Base-by-base conservation (phyloP, 2,113 vertebrate genomes). In the Dermatemys mawii region DNA sequence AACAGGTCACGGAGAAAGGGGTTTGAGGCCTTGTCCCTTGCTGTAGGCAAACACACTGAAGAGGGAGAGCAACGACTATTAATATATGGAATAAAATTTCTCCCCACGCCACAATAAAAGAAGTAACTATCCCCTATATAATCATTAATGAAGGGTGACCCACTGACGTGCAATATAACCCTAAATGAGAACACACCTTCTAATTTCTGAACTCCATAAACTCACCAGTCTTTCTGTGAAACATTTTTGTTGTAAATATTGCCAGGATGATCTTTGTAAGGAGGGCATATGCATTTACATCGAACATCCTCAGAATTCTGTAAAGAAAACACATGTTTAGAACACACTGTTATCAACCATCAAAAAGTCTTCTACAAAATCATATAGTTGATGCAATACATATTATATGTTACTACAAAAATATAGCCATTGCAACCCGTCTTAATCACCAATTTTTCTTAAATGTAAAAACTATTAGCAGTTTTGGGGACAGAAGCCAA, bases 271-370 rank as follows among this genome's bases (percentile, higher is more conserved):
- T 99, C 99, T 98, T 99, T 99, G 98, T 99, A 99, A 4, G 99
- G 99, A 21, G 99, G 99, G 91, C 99, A 99, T 97, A 99, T 99
- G 95, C 99, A 99, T 96, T 99, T 99, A 98, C 99, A 99, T 55
- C 99, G 98, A 70, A 99, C 99, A 97, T 99, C 99, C 87, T 99
- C 99, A 4, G 98, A 99, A 95, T 99, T 99, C 99, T 99, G 97
- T 11, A 84, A 98, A 92, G 83, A 29, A 97, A 96, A 93, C 35
- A 88, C 46, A 94, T 24, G 84, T 35, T 94, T 89, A 95, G 75
- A 79, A 89, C 46, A 95, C 88, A 16, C 82, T 29, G 21, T 55
- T 90, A 55, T 49, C 82, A 73, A 75, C 7, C 48, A 83, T 19
- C 19, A 41, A 10, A 87, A 9, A 29, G 46, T 29, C 50, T 11